Evolutionary conservation across 1,140 invertebrate genomes (phyloP), one percentile per base, ranked within the genome.

Genomic region (Drosophila arawakana): DNA sequence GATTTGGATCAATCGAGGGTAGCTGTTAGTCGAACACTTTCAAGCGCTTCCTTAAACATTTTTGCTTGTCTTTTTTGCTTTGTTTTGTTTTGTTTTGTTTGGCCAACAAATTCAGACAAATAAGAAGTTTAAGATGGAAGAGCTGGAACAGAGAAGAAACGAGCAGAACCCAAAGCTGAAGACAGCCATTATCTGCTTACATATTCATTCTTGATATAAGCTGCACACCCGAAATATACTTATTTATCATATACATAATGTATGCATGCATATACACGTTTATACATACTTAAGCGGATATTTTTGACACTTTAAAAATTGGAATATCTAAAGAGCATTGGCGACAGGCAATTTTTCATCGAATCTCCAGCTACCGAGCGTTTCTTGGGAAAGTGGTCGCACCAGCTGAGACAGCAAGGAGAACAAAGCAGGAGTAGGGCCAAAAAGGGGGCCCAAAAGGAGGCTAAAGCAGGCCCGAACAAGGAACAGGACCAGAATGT

Each of bases 261-360:
- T 71, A 58, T 37, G 58, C 44, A 67, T 71, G 52, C 61, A 72
- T 61, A 78, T 68, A 63, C 50, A 39, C 59, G 65, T 62, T 72
- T 69, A 63, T 63, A 71, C 69, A 73, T 55, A 69, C 65, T 77
- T 86, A 88, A 77, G 76, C 76, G 80, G 69, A 86, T 83, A 86
- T 80, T 89, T 88, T 89, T 88, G 84, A 83, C 83, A 88, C 84
- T 88, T 89, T 74, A 83, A 89, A 86, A 88, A 89, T 88, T 83
- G 73, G 80, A 89, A 83, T 82, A 88, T 83, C 83, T 80, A 69
- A 72, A 72, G 73, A 68, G 73, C 73, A 73, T 54, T 70, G 63
- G 66, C 81, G 81, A 77, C 81, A 84, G 77, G 59, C 70, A 88
- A 86, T 86, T 89, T 89, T 88, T 86, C 80, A 88, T 79, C 72